Percentiles rank a stretch among this genome's conserved stretches.
Conservation (phyloP, 2,888 invertebrate species). For the Galerucella nymphaeae region DNA sequence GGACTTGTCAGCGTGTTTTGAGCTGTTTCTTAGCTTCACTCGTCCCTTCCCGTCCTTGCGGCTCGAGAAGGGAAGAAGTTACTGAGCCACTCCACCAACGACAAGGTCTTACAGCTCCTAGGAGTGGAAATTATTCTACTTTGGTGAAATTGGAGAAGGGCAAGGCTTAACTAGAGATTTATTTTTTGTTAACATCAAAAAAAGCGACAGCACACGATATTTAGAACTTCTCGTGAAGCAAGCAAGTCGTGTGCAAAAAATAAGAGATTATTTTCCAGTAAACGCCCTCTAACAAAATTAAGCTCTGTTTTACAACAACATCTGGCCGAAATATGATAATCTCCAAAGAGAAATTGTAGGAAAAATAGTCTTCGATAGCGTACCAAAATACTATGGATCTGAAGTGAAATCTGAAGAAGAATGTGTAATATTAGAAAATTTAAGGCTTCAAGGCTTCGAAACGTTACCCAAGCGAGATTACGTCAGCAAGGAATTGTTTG, state of each 20-base stretch:
- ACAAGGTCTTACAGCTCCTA: too few species aligned
- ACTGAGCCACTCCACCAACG: too few species aligned
- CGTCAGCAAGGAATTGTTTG: slow-evolving; percentile 46
- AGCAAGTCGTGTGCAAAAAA: slow-evolving; percentile 19
- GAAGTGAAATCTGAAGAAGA: slow-evolving; percentile 28
- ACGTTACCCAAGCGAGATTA: slow-evolving; percentile 27
- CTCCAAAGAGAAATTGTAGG: slow-evolving; percentile 22
- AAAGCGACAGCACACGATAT: slow-evolving; percentile 14
- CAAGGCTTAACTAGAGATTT: slow-evolving; percentile 41
- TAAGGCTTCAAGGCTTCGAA: slow-evolving; percentile 38
- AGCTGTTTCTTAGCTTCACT: too few species aligned
- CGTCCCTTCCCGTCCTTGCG: too few species aligned
- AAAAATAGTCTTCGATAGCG: slow-evolving; percentile 18
- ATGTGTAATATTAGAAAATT: slow-evolving; percentile 43
- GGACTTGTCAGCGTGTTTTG: too few species aligned
- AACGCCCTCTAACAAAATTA: slow-evolving; percentile 36
- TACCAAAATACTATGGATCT: slow-evolving; percentile 34
- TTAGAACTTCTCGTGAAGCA: slow-evolving; percentile 36
- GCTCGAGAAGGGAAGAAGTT: too few species aligned
- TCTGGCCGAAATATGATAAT: slow-evolving; percentile 32
- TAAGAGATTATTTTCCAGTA: slow-evolving; percentile 30
- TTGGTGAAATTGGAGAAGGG: slow-evolving; percentile 27
- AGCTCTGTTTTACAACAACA: slow-evolving; percentile 34
- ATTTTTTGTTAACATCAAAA: slow-evolving; percentile 29
- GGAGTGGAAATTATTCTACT: neutral